Conservation (phyloP, 2,888 invertebrate species). For the Thereva unica region DNA sequence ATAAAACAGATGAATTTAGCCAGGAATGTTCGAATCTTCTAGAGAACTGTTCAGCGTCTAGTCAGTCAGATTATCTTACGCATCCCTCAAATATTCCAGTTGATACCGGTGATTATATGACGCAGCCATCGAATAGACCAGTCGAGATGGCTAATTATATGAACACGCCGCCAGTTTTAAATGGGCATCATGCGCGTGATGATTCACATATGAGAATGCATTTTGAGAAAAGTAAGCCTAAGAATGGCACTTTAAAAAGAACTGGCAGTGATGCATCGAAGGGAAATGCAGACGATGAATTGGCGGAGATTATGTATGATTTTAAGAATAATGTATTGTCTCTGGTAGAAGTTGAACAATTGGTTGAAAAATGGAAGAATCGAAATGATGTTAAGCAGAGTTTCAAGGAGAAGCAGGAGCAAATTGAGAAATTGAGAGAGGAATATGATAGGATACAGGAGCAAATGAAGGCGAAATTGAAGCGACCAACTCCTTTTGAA, state of each 20-base stretch:
- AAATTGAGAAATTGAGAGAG: conserved; percentile 76
- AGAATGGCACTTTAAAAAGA: conserved; percentile 54
- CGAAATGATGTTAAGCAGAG: conserved; percentile 86
- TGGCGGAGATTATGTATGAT: conserved; percentile 84
- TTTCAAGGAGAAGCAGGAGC: conserved; percentile 81
- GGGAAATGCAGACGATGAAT: conserved; percentile 67
- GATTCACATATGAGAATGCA: conserved; percentile 41
- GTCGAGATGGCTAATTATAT: conserved; percentile 47
- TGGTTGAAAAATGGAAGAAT: conserved; percentile 85
- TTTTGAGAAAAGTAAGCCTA: conserved; percentile 41
- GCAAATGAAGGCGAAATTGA: conserved; percentile 74
- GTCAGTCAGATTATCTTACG: conserved; percentile 62
- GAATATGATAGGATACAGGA: conserved; percentile 83
- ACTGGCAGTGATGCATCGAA: conserved; percentile 54
- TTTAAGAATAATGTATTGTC: conserved; percentile 88
- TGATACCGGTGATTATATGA: conserved; percentile 54
- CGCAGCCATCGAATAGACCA: conserved; percentile 57
- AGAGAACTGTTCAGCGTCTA: conserved; percentile 50
- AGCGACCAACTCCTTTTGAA: conserved; percentile 80
- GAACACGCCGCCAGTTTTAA: conserved; percentile 23
- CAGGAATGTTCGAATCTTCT: conserved; percentile 56
- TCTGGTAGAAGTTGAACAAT: conserved; percentile 80
- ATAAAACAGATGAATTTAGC: conserved; percentile 56
- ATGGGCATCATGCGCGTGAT: conserved; percentile 29
- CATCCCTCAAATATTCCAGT: conserved; percentile 69